These are phyloP conservation scores for Ophion ventricosus DNA, from an alignment of 2,888 invertebrate genomes.

Conservation along the genomic window DNA sequence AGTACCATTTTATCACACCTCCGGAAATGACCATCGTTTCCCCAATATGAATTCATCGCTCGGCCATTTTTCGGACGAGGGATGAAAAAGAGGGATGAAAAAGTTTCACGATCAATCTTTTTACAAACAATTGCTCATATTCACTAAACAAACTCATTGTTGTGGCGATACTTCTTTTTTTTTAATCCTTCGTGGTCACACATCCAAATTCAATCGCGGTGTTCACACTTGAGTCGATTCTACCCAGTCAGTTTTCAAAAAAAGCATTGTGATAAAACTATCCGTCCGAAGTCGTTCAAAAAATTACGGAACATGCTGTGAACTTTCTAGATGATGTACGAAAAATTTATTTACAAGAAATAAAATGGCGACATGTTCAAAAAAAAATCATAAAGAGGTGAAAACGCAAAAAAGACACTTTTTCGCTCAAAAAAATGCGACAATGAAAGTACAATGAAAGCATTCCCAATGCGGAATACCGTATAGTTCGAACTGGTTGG, in stretches of 20 bases:
- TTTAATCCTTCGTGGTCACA: neutral
- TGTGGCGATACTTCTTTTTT: slow-evolving; percentile 4
- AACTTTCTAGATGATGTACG: too few species aligned
- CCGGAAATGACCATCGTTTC: slow-evolving; percentile 36
- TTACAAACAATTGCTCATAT: neutral
- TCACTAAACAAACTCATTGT: neutral
- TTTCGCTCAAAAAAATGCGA: too few species aligned
- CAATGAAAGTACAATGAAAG: slow-evolving; percentile 6
- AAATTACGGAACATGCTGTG: too few species aligned
- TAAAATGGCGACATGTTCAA: too few species aligned
- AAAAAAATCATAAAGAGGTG: too few species aligned
- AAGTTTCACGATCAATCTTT: slow-evolving; percentile 24
- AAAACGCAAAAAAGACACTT: too few species aligned
- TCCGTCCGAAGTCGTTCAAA: too few species aligned
- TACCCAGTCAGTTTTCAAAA: too few species aligned
- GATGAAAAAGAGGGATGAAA: slow-evolving; percentile 26
- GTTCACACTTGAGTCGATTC: too few species aligned
- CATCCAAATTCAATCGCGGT: too few species aligned
- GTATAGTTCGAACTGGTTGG: slow-evolving; percentile 16
- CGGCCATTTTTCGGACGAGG: slow-evolving; percentile 19
- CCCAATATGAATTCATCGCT: slow-evolving; percentile 26
- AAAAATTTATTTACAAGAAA: too few species aligned
- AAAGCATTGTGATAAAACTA: too few species aligned
- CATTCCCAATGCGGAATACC: slow-evolving; percentile 29
- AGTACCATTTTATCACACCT: slow-evolving; percentile 45